phyloP scores from a whole-genome alignment of 2,888 invertebrate species.

The Rhimphoctona megacephalus region DNA sequence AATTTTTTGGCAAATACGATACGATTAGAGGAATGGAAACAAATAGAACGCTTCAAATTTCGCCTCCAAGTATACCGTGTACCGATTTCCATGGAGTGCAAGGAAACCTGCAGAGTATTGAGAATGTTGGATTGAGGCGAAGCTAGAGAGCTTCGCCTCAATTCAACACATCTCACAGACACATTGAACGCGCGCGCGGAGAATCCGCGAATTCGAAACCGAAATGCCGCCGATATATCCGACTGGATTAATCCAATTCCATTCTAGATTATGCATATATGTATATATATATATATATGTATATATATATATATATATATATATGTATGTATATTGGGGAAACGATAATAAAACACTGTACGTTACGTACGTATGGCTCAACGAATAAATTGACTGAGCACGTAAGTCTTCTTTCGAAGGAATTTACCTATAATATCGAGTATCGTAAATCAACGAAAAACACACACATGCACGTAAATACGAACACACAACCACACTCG shows the following conservation, averaged over 20 bases:
- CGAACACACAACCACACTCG: neutral
- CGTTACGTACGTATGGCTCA: slow-evolving; percentile 21
- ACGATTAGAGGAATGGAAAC: neutral
- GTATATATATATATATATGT: neutral
- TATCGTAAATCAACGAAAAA: slow-evolving; percentile 40
- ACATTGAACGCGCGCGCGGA: neutral
- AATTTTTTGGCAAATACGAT: neutral
- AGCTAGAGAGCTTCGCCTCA: too few species aligned
- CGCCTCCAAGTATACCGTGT: neutral
- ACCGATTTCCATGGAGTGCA: slow-evolving; percentile 6
- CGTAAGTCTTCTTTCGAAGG: slow-evolving; percentile 10
- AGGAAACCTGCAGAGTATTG: slow-evolving; percentile 9
- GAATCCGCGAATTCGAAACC: slow-evolving; percentile 55
- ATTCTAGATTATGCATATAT: slow-evolving; percentile 31
- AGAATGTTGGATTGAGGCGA: slow-evolving; percentile 34
- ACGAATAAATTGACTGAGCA: slow-evolving; percentile 29
- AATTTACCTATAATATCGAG: slow-evolving; percentile 51
- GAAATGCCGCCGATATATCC: slow-evolving; percentile 56
- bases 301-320: slow-evolving; percentile 16
- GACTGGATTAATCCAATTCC: slow-evolving; percentile 63
- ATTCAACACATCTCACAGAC: slow-evolving; percentile 9
- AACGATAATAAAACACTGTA: slow-evolving; percentile 60
- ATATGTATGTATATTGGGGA: neutral
- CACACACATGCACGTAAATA: neutral
- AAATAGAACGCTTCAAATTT: neutral